Evolutionary conservation across 2,113 vertebrate species (phyloP).

Genomic region (Telmatochromis sp.): DNA sequence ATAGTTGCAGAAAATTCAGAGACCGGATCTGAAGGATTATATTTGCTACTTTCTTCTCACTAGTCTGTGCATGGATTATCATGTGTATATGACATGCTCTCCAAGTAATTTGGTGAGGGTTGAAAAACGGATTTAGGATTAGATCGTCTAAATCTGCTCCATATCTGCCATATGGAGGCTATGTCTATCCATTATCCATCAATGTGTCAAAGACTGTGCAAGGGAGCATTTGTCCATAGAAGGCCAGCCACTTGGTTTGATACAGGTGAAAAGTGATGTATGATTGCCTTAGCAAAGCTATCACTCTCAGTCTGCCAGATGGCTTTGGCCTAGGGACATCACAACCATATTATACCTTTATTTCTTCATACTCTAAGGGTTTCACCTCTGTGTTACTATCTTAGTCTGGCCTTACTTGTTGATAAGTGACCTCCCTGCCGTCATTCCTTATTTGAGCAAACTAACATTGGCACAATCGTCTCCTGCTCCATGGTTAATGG

Average conservation of each 20-base stretch:
- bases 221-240: constrained; percentile 65
- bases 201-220: constrained; percentile 46
- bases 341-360: constrained; percentile 57
- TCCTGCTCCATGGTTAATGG: not conserved
- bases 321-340: constrained; percentile 53
- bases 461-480: constrained; percentile 1
- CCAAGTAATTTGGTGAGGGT: constrained; percentile 33
- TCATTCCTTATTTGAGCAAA: constrained; percentile 12
- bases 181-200: constrained; percentile 61
- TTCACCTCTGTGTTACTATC: constrained; percentile 35
- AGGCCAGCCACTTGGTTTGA: constrained; percentile 63
- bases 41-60: constrained; percentile 33
- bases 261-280: constrained; percentile 66
- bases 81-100: constrained; percentile 32
- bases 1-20: not conserved
- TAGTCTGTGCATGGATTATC: constrained; percentile 39
- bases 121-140: constrained; percentile 34
- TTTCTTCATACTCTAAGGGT: constrained; percentile 39
- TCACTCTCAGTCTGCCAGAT: constrained; percentile 53
- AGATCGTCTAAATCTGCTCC: constrained; percentile 24
- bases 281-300: constrained; percentile 59
- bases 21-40: constrained; percentile 38
- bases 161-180: constrained; percentile 49
- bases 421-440: constrained; percentile 19
- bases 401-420: constrained; percentile 4